These are phyloP conservation scores for Acleris holmiana DNA, from an alignment of 2,888 invertebrate genomes.

Conservation along the genomic window DNA sequence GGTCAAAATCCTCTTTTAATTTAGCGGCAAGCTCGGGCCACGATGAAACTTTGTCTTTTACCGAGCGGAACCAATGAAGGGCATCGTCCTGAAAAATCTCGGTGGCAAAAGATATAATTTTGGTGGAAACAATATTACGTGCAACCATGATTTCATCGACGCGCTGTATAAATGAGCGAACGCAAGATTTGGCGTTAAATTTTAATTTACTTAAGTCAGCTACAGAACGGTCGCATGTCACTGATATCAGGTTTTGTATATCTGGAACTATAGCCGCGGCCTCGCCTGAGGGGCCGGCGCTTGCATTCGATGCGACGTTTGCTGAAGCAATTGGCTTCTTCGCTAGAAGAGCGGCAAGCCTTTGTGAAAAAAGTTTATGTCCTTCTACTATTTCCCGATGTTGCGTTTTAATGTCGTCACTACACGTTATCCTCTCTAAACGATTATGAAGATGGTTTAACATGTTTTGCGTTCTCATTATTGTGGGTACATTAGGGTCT, in stretches of 20 bases:
- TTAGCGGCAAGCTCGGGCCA: constrained; percentile 2
- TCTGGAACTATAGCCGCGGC: background rate
- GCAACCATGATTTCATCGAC: constrained; percentile 11
- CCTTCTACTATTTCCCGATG: background rate
- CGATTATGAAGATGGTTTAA: constrained; percentile 17
- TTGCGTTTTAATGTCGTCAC: background rate
- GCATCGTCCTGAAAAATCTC: constrained; percentile 4
- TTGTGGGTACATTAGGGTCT: constrained; percentile 7
- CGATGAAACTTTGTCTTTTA: constrained; percentile 3
- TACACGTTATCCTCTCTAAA: constrained; percentile 21
- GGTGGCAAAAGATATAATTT: constrained; percentile 5
- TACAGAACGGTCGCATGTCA: background rate
- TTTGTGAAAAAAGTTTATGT: background rate
- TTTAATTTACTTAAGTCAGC: background rate
- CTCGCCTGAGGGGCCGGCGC: background rate
- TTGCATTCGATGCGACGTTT: background rate
- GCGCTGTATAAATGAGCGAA: constrained; percentile 15
- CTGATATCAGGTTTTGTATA: background rate
- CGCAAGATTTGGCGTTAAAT: constrained; percentile 17
- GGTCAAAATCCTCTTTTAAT: constrained; percentile 2
- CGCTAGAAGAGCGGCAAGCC: background rate
- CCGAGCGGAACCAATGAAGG: constrained; percentile 1
- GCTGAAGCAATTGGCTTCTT: background rate
- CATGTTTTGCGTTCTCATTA: constrained; percentile 22
- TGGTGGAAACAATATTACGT: constrained; percentile 4